Evolutionary conservation across 1,140 invertebrate genomes (phyloP).

Genomic region (Portunus trituberculatus): DNA sequence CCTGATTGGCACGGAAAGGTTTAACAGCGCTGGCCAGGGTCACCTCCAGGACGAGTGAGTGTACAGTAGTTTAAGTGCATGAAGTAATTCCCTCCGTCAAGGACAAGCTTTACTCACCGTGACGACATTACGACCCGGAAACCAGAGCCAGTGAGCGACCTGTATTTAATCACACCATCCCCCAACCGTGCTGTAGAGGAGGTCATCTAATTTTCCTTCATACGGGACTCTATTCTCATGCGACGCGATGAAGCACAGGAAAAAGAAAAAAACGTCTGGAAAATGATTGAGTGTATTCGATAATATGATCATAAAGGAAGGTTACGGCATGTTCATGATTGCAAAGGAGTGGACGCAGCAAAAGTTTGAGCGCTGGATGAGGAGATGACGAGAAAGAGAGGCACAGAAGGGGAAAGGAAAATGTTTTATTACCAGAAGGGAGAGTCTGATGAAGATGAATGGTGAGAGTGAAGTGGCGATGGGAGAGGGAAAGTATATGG

Average conservation of each 20-base stretch:
- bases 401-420: background rate
- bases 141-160: slow-evolving; percentile 2
- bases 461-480: background rate
- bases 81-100: background rate
- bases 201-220: background rate
- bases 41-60: too few species aligned
- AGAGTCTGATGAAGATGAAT: background rate
- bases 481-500: background rate
- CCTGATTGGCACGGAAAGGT: too few species aligned
- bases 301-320: background rate
- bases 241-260: background rate
- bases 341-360: background rate
- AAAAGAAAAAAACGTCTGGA: background rate
- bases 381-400: background rate
- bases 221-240: background rate
- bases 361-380: background rate
- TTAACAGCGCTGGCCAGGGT: too few species aligned
- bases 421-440: background rate
- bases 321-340: background rate
- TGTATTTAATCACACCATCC: background rate
- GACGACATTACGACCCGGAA: slow-evolving; percentile 3
- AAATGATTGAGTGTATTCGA: background rate
- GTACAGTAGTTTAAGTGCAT: background rate
- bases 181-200: background rate
- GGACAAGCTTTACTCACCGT: background rate